phyloP scores from a whole-genome alignment of 2,797 vertebrate species.

The Melanotaenia nigrans region DNA sequence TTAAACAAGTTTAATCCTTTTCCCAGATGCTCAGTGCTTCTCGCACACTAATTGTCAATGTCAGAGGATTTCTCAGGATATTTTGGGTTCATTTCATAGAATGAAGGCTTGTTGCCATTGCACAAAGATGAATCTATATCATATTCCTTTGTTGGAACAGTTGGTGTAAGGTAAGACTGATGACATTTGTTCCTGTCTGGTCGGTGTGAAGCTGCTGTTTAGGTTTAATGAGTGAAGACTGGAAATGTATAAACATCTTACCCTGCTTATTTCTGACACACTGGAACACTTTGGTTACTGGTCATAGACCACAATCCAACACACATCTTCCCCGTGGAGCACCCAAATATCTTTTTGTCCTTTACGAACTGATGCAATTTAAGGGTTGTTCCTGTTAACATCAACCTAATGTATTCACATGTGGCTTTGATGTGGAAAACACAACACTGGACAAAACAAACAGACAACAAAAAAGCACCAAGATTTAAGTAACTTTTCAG shows the following conservation, averaged over 20 bases:
- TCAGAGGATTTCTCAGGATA: background rate
- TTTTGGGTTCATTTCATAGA: conserved; percentile 1
- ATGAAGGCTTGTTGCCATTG: background rate
- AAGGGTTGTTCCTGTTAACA: background rate
- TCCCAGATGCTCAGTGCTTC: conserved; percentile 22
- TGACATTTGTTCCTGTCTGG: background rate
- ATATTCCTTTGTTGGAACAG: background rate
- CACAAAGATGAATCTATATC: background rate
- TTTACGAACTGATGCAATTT: background rate
- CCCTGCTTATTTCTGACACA: background rate
- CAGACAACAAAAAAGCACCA: too few species aligned
- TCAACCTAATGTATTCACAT: too few species aligned
- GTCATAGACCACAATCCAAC: too few species aligned
- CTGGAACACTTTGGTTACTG: background rate
- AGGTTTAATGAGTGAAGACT: background rate
- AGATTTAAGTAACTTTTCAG: background rate
- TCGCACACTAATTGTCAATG: conserved; percentile 13
- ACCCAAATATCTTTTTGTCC: background rate
- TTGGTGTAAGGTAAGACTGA: background rate
- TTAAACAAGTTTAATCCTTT: conserved; percentile 24
- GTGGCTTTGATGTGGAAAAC: too few species aligned
- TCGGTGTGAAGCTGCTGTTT: background rate
- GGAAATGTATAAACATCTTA: background rate
- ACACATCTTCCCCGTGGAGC: background rate
- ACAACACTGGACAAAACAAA: too few species aligned